These are phyloP conservation scores for Junonia oenone DNA, from an alignment of 2,888 invertebrate genomes.

Conservation along the genomic window DNA sequence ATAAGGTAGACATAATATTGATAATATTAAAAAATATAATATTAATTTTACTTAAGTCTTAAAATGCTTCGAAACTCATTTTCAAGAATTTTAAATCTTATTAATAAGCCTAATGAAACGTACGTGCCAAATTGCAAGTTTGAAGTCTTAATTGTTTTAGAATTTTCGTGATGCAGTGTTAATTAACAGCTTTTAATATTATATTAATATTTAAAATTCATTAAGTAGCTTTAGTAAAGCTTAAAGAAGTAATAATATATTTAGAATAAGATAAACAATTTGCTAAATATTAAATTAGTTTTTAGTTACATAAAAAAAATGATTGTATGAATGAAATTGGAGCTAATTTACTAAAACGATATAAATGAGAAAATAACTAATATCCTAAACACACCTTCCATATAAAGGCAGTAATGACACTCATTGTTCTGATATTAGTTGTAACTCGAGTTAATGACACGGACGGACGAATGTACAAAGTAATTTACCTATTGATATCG, in stretches of 20 bases:
- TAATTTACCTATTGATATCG: slow-evolving; percentile 34
- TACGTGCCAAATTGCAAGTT: background rate
- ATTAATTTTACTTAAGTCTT: background rate
- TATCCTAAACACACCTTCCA: background rate
- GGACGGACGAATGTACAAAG: slow-evolving; percentile 29
- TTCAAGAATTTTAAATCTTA: background rate
- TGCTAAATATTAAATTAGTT: too few relatives aligned
- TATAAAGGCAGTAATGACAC: slow-evolving; percentile 16
- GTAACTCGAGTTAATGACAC: slow-evolving; percentile 24
- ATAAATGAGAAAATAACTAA: background rate
- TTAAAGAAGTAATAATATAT: background rate
- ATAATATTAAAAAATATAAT: too few relatives aligned
- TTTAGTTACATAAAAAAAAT: too few relatives aligned
- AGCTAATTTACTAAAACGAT: background rate
- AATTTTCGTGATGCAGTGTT: background rate
- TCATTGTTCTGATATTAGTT: slow-evolving; percentile 23
- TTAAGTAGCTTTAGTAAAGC: background rate
- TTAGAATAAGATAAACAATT: too few relatives aligned
- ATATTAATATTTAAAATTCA: background rate
- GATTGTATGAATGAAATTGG: too few relatives aligned
- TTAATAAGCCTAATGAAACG: background rate
- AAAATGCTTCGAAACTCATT: background rate
- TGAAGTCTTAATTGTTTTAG: background rate
- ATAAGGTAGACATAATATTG: too few relatives aligned
- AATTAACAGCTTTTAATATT: background rate